A percentile compares a stretch with the other conserved stretches of the same genome.
phyloP scores from a whole-genome alignment of 2,113 vertebrate genomes.

The Myrmecobius fasciatus region DNA sequence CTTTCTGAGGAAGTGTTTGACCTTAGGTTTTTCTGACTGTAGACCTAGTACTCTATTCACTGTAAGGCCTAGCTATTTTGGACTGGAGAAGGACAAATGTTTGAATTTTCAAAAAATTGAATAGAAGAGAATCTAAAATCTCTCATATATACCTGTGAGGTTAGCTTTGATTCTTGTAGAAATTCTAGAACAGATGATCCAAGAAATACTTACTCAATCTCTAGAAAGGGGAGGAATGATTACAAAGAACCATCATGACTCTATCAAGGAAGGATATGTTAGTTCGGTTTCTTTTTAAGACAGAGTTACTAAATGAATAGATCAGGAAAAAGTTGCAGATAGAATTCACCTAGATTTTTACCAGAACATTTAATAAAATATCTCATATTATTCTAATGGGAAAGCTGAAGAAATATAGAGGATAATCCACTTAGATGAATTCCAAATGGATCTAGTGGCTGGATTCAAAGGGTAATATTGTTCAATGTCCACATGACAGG shows the following conservation, averaged over 20 bases:
- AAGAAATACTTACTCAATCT: no score
- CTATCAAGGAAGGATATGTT: background rate
- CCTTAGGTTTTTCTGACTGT: background rate
- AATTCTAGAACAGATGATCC: background rate
- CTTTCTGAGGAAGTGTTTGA: background rate
- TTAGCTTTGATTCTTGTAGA: background rate
- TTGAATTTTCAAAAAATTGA: background rate
- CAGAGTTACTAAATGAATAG: background rate
- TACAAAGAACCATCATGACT: background rate
- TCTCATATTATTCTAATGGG: background rate
- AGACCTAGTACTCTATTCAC: background rate
- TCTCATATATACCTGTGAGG: background rate
- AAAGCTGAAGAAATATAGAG: background rate
- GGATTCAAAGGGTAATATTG: background rate
- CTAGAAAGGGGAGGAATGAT: background rate
- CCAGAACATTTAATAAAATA: background rate
- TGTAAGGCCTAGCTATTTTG: background rate
- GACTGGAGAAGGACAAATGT: background rate
- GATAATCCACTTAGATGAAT: background rate
- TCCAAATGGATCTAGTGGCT: background rate
- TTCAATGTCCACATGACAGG: background rate
- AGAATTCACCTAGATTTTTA: background rate
- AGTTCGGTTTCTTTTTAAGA: background rate
- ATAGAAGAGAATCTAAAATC: background rate
- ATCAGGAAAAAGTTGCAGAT: background rate